Evolutionary conservation across 2,113 vertebrate genomes (phyloP).

Genomic region (Silurus glanis): DNA sequence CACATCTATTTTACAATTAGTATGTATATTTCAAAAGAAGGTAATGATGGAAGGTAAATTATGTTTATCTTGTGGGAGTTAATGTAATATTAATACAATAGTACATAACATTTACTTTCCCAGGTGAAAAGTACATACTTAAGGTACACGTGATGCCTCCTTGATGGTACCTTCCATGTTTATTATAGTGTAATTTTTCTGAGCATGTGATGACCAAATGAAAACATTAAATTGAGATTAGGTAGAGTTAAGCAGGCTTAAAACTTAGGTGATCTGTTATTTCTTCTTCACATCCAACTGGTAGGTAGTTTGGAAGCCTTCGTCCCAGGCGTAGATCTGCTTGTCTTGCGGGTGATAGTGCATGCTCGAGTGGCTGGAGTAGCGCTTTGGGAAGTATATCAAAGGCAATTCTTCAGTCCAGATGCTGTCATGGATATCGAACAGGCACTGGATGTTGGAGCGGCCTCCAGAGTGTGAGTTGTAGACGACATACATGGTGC

Average conservation of each 20-base stretch:
- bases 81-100: background rate
- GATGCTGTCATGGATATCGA: conserved; percentile 79
- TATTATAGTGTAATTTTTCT: background rate
- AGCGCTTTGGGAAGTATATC: conserved; percentile 83
- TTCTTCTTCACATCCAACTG: conserved; percentile 73
- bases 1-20: background rate
- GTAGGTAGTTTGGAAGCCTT: conserved; percentile 90
- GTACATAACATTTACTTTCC: background rate
- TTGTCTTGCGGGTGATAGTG: conserved; percentile 87
- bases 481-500: conserved; percentile 87
- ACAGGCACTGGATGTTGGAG: conserved; percentile 83
- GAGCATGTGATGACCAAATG: background rate
- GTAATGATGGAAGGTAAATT: background rate
- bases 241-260: background rate
- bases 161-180: background rate
- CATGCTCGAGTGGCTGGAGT: conserved; percentile 82
- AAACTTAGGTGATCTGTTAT: conserved; percentile 16
- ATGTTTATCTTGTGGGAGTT: background rate
- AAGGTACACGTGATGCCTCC: background rate
- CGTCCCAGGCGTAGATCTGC: conserved; percentile 90
- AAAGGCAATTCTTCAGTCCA: conserved; percentile 65
- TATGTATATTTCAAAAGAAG: background rate
- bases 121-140: background rate
- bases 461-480: conserved; percentile 78
- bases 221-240: background rate